These are phyloP conservation scores for Mesocricetus auratus DNA, from an alignment of 2,113 vertebrate genomes.

Conservation along the genomic window DNA sequence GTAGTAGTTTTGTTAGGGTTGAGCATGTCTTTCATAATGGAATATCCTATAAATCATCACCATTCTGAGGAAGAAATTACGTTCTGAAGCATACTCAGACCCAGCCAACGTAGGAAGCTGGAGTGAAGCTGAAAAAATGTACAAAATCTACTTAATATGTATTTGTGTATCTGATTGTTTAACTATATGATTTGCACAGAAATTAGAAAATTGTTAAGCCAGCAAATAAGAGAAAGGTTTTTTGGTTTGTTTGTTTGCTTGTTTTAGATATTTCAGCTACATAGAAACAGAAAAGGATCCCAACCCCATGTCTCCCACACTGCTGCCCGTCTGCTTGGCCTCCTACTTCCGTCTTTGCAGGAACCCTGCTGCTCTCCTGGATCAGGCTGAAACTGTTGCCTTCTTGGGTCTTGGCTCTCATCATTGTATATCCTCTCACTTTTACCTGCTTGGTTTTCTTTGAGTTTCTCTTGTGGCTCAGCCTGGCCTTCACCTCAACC, in stretches of 20 bases:
- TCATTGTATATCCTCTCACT: background rate
- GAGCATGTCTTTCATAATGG: background rate
- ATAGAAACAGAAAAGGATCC: background rate
- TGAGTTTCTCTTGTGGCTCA: background rate
- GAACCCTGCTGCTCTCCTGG: background rate
- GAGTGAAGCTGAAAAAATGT: conserved; percentile 25
- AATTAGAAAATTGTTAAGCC: conserved; percentile 44
- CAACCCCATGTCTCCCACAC: background rate
- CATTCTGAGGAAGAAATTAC: background rate
- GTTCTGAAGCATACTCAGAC: background rate
- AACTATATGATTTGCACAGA: background rate
- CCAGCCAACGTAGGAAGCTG: background rate
- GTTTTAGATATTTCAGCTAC: conserved; percentile 31
- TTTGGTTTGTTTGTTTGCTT: background rate
- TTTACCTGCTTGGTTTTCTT: background rate
- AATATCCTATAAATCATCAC: background rate
- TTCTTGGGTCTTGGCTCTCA: background rate
- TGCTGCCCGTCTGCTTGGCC: background rate
- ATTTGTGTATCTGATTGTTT: background rate
- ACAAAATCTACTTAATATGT: conserved; percentile 15
- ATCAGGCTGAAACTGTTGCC: background rate
- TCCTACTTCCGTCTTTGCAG: background rate
- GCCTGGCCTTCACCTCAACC: background rate
- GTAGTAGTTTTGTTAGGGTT: background rate
- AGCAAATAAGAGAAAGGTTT: conserved; percentile 13